phyloP scores from a whole-genome alignment of 2,113 vertebrate genomes.

The Heloderma charlesbogerti region DNA sequence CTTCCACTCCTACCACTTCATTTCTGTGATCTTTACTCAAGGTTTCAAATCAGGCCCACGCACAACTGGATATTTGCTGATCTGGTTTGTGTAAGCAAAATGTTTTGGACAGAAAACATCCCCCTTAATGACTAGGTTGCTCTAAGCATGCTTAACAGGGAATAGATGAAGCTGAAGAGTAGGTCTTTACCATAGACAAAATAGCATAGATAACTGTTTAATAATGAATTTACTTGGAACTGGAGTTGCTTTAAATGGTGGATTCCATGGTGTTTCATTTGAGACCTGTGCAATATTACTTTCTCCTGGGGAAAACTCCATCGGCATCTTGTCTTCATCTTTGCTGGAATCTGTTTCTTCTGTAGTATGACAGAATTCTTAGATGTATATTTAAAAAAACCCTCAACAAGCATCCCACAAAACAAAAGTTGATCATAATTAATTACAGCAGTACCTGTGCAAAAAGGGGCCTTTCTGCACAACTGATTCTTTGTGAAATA shows the following conservation, averaged over 20 bases:
- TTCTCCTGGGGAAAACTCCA: background rate
- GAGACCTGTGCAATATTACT: background rate
- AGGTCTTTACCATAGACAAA: background rate
- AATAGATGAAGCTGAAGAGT: background rate
- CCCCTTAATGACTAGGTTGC: background rate
- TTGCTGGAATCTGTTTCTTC: background rate
- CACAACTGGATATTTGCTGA: background rate
- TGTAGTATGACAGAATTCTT: background rate
- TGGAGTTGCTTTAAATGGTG: background rate
- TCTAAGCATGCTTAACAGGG: background rate
- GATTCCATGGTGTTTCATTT: background rate
- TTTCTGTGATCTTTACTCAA: background rate
- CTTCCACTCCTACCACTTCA: background rate
- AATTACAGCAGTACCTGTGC: background rate
- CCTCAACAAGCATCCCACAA: background rate
- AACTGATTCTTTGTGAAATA: background rate
- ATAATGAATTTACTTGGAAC: conserved; percentile 17
- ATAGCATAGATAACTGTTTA: background rate
- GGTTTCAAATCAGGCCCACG: background rate
- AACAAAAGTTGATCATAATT: background rate
- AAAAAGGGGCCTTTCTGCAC: background rate
- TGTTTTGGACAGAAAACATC: background rate
- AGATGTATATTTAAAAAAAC: background rate
- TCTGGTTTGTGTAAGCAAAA: background rate
- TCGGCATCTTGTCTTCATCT: background rate